Percentiles rank a stretch among this genome's conserved stretches.
phyloP scores from a whole-genome alignment of 1,140 invertebrate species.

The Magallana gigas region DNA sequence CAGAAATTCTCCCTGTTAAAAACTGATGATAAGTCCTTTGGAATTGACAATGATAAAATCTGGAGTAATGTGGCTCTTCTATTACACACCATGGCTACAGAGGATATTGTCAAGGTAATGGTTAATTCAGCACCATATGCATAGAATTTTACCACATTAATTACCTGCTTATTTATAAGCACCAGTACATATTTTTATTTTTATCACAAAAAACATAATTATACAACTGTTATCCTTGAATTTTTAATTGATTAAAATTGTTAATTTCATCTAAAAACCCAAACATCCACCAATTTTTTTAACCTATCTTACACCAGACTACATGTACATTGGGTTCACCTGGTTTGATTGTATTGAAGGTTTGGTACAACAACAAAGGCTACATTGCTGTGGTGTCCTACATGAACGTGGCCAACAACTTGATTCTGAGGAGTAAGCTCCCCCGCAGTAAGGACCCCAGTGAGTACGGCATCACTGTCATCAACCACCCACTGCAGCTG shows the following conservation, averaged over 20 bases:
- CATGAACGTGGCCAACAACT: conserved; percentile 87
- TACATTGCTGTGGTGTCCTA: conserved; percentile 87
- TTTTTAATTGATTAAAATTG: not conserved
- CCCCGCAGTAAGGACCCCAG: conserved; percentile 71
- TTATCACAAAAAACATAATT: no score
- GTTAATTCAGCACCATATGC: no score
- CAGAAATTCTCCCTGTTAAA: conserved; percentile 53
- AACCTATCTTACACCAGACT: no score
- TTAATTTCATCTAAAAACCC: no score
- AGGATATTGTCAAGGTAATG: conserved; percentile 48
- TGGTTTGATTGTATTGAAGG: conserved; percentile 67
- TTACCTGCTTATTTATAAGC: no score
- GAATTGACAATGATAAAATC: conserved; percentile 9
- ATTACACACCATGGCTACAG: conserved; percentile 17
- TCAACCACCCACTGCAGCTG: conserved; percentile 85
- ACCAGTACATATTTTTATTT: no score
- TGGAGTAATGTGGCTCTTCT: conserved; percentile 40
- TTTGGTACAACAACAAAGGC: conserved; percentile 94
- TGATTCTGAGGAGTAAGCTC: conserved; percentile 81
- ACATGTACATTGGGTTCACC: not conserved
- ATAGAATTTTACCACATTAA: no score
- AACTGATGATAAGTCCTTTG: not conserved
- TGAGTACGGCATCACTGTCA: conserved; percentile 82
- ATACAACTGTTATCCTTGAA: no score
- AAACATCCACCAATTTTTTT: no score